Evolutionary conservation across 1,140 invertebrate species (phyloP), one percentile per base, ranked within the genome.

Genomic region (Leptinotarsa lineolata): DNA sequence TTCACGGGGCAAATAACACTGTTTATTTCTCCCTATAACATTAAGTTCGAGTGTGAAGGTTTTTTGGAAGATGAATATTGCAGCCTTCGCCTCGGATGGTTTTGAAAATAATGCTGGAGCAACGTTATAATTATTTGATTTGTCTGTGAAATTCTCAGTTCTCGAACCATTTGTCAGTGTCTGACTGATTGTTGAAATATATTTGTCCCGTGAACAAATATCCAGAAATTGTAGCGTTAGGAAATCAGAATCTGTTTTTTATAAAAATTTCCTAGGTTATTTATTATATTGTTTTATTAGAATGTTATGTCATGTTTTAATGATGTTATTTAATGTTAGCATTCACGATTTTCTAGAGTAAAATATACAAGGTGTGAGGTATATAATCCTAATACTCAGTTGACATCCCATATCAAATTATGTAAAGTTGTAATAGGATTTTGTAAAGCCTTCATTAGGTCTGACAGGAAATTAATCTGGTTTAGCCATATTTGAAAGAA

Each of bases 21-120:
- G 73, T 78, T 65, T 81, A 81, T 78, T 81, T 81, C 74, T 81
- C 80, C 72, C 79, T 81, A 64, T 81, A 78, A 60, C 69, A 61
- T n/a, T 45, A 48, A 22, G 11, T 66, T 66, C 30, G 21, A 13
- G 21, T 15, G 22, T 24, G 21, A 44, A 21, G 30, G 30, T 39
- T 39, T 39, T 30, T 39, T 39, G 8, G 30, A 39, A 39, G 30
- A 39, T 39, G 11, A 39, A 39, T 39, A 39, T 39, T 39, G 30
- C 30, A 39, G 30, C 30, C 30, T 39, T 39, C 8, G 30, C 30
- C 30, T 39, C 30, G 30, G 30, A 39, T 39, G 30, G 11, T 39
- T 39, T 39, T 39, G 30, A 39, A 39, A 39, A 39, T 39, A 39
- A 39, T 39, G 30, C 30, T 39, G 30, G 30, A 39, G 30, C 30